Evolutionary conservation across 2,888 invertebrate genomes (phyloP).

Genomic region (Synanthedon vespiformis): DNA sequence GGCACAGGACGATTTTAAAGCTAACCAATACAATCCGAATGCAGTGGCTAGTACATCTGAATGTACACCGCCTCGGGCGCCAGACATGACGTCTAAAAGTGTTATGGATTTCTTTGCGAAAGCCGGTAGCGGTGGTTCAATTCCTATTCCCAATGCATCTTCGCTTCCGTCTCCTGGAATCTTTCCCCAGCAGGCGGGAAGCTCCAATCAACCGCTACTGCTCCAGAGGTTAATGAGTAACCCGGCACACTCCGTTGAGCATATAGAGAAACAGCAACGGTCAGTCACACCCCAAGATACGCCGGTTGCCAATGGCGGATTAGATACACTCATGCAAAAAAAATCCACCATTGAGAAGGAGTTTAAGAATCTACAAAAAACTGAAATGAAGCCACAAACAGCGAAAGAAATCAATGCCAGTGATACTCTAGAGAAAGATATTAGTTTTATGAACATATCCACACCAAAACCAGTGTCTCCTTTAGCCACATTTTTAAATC

Average conservation of each 20-base stretch:
- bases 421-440: conserved; percentile 48
- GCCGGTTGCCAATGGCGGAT: conserved; percentile 43
- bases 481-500: conserved; percentile 66
- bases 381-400: conserved; percentile 43
- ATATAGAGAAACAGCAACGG: conserved; percentile 88
- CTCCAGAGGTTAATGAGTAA: conserved; percentile 85
- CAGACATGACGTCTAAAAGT: conserved; percentile 82
- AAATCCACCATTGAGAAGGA: conserved; percentile 55
- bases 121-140: conserved; percentile 70
- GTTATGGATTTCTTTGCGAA: conserved; percentile 91
- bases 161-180: conserved; percentile 60
- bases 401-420: conserved; percentile 35
- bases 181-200: conserved; percentile 57
- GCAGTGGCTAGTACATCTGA: conserved; percentile 41
- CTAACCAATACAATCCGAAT: conserved; percentile 54
- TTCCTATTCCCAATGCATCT: conserved; percentile 66
- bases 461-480: conserved; percentile 70
- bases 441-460: conserved; percentile 65
- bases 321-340: conserved; percentile 38
- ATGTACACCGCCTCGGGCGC: conserved; percentile 63
- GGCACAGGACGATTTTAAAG: conserved; percentile 88
- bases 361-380: conserved; percentile 15
- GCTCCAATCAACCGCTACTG: conserved; percentile 72
- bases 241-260: conserved; percentile 86
- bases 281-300: conserved; percentile 78